phyloP scores from a whole-genome alignment of 2,113 vertebrate genomes.

The Bostrychus sinensis region DNA sequence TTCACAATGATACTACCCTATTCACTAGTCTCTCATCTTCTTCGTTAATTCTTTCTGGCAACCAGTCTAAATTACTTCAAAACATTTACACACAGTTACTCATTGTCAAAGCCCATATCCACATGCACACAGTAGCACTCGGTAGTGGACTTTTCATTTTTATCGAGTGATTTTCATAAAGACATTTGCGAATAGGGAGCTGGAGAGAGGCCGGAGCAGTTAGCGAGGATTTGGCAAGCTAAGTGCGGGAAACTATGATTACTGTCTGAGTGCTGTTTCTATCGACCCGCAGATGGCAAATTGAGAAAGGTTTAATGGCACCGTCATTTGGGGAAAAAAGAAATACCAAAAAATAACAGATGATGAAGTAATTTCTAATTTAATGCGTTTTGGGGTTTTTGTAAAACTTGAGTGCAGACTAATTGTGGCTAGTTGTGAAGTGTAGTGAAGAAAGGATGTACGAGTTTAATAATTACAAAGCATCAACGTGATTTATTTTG shows the following conservation, averaged over 20 bases:
- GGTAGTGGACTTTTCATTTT: slow-evolving; percentile 39
- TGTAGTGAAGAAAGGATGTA: background rate
- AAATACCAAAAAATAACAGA: background rate
- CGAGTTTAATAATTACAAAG: no score
- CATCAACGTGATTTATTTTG: no score
- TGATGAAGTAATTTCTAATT: background rate
- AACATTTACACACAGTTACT: slow-evolving; percentile 26
- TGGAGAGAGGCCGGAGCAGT: slow-evolving; percentile 53
- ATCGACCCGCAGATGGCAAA: slow-evolving; percentile 67
- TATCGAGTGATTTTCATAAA: slow-evolving; percentile 61
- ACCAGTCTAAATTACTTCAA: slow-evolving; percentile 69
- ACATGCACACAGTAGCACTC: slow-evolving; percentile 7
- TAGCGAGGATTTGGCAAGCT: slow-evolving; percentile 58
- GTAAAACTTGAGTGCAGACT: background rate
- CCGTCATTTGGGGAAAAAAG: slow-evolving; percentile 40
- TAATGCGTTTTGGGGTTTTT: background rate
- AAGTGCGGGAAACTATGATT: slow-evolving; percentile 54
- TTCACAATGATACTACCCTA: no score
- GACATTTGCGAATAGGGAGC: slow-evolving; percentile 60
- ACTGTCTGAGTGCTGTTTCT: slow-evolving; percentile 53
- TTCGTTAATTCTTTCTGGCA: slow-evolving; percentile 70
- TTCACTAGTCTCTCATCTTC: no score
- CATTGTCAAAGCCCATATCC: slow-evolving; percentile 38
- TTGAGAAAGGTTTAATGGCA: slow-evolving; percentile 57
- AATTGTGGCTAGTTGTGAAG: background rate